Base-by-base conservation (phyloP, 1,140 invertebrate genomes). In the Pseudomyrmex cubaensis region DNA sequence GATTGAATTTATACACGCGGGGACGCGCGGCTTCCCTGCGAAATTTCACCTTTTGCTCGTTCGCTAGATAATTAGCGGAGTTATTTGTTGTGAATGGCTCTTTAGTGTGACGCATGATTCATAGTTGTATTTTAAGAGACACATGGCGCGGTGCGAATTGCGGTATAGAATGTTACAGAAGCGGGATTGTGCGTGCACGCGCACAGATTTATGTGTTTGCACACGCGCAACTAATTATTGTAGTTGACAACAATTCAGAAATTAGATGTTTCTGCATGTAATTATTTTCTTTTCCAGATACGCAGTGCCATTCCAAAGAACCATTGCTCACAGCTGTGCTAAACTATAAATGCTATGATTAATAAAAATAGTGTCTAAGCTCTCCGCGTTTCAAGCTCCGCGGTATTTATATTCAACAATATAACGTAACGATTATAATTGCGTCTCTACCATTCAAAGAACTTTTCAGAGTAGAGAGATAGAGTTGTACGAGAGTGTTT, bases 241-340 rank as follows among this genome's bases (percentile, higher is more conserved):
- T 35, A 73, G 0, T 20, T 44, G n/a, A 7, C 15, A 46, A 59
- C 9, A 13, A 10, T 2, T 1, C 25, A 1, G 46, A 44, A 0
- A 20, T n/a, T 22, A n/a, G 5, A 57, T 44, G 22, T 52, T 12
- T 13, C 2, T 57, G 1, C 9, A 13, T 57, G 46, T 12, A 10
- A 13, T 46, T n/a, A 8, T 22, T 75, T 84, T 80, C 85, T 90
- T 92, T 93, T 70, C 3, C 90, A 93, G 92, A 90, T 89, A 90
- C 64, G 84, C 87, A 92, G 92, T 93, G 92, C 92, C 92, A 93
- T 93, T 93, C 86, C 87, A 90, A 87, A 92, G 82, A 92, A 90
- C 75, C 86, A 83, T 93, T 93, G 92, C 92, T 93, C 92, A 92
- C 77, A 90, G 84, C 78, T 90, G 92, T 93, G 91, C 88, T 92